Evolutionary conservation across 2,797 vertebrate genomes (phyloP), one percentile per base, ranked within the genome.

Genomic region (Pteropus rufus): DNA sequence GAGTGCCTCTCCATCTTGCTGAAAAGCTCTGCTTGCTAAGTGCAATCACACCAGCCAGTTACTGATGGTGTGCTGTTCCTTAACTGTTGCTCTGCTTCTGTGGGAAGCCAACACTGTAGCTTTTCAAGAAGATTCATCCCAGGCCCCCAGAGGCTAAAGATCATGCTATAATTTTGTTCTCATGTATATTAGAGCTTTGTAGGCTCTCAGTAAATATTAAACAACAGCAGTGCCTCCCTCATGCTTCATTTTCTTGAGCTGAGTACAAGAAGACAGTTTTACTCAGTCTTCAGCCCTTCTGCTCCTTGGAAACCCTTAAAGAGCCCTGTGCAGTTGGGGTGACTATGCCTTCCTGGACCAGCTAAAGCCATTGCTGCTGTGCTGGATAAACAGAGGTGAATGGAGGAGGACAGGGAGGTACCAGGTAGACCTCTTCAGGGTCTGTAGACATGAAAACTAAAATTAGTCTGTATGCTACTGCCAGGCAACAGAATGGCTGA

Each of bases 111-210:
- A 93, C 93, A 69, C 79, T 90, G 93, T 56, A 87, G 96, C 97
- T 97, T 84, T 92, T 96, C 96, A 52, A 95, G 96, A 95, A 96
- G 95, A 95, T 67, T 96, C 89, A 95, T 75, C 90, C 89, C 62
- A 54, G 39, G 64, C 54, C 85, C 65, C 72, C 16, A 76, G 85
- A 92, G 81, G 85, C 93, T 94, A 86, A 84, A 89, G 95, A 96
- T 89, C 90, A 67, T 77, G 52, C 79, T 80, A 65, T 83, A 62
- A 81, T 87, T 95, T 83, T 93, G 92, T 89, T 84, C 79, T 89
- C 26, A 3, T 87, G 62, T 77, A 82, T 94, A 89, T 94, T 93
- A 95, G 91, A 82, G 80, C 85, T 60, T 82, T 80, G 67, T 92
- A 82, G 90, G 92, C 81, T 70, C 94, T 75, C 85, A 89, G 82